These are phyloP conservation scores for Pachycephus smyrnensis DNA, from an alignment of 2,888 invertebrate genomes.

Conservation along the genomic window DNA sequence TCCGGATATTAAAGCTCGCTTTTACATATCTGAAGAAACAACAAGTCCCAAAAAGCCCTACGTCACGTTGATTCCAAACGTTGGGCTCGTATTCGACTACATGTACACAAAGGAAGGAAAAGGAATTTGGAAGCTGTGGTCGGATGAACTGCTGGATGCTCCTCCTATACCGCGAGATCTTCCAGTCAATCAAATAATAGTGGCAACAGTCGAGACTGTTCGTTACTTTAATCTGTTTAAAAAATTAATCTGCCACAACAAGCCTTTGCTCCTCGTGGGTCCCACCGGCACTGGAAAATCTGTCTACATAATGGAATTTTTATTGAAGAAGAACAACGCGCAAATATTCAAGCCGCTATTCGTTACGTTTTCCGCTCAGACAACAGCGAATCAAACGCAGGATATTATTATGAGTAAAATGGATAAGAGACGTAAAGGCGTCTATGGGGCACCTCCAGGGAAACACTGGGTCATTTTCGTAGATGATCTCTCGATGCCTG, in stretches of 20 bases:
- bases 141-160: slow-evolving; percentile 80
- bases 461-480: slow-evolving; percentile 87
- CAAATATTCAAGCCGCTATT: slow-evolving; percentile 85
- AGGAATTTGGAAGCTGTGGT: slow-evolving; percentile 93
- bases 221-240: slow-evolving; percentile 84
- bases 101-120: slow-evolving; percentile 90
- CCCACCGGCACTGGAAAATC: slow-evolving; percentile 97
- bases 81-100: slow-evolving; percentile 88
- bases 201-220: slow-evolving; percentile 91
- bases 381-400: slow-evolving; percentile 93
- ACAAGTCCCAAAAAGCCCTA: slow-evolving; percentile 75
- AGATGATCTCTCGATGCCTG: slow-evolving; percentile 95
- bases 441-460: slow-evolving; percentile 57
- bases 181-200: slow-evolving; percentile 93
- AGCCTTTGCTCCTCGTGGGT: slow-evolving; percentile 88
- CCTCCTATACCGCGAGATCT: slow-evolving; percentile 87
- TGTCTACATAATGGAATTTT: slow-evolving; percentile 86
- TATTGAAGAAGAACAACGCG: slow-evolving; percentile 83
- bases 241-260: slow-evolving; percentile 82
- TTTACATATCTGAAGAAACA: slow-evolving; percentile 70
- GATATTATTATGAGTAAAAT: slow-evolving; percentile 95
- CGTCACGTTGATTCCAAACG: slow-evolving; percentile 83
- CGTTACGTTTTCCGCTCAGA: slow-evolving; percentile 94
- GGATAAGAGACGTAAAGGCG: slow-evolving; percentile 89
- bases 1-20: slow-evolving; percentile 70